These are phyloP conservation scores for Mechanitis mazaeus DNA, from an alignment of 2,888 invertebrate species.

Conservation along the genomic window DNA sequence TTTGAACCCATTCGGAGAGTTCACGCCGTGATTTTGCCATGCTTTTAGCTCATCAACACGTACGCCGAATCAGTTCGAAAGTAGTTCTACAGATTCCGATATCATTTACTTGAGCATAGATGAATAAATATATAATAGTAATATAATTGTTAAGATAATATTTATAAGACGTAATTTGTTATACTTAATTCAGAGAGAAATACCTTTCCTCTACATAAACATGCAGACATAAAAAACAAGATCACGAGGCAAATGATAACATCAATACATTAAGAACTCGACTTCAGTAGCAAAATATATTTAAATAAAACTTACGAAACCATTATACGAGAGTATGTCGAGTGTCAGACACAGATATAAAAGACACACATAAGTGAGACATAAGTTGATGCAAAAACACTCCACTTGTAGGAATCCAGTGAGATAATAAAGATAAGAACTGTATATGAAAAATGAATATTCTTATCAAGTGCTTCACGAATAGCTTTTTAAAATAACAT, in stretches of 20 bases:
- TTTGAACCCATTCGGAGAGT: too few species aligned
- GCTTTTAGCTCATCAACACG: too few species aligned
- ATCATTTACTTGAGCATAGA: too few species aligned
- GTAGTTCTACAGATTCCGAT: too few species aligned
- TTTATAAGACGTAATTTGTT: not conserved
- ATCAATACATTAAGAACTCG: not conserved
- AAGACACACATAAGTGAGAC: not conserved
- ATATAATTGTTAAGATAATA: too few species aligned
- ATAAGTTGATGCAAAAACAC: conserved; percentile 22
- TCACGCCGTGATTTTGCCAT: too few species aligned
- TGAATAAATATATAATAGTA: too few species aligned
- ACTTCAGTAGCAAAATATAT: conserved; percentile 2
- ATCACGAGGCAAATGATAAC: not conserved
- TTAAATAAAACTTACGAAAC: conserved; percentile 9
- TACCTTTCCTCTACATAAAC: too few species aligned
- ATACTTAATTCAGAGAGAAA: too few species aligned
- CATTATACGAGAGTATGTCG: conserved; percentile 8
- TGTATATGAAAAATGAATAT: conserved; percentile 23
- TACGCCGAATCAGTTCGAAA: too few species aligned
- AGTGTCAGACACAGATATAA: conserved; percentile 12
- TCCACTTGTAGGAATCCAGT: conserved; percentile 22
- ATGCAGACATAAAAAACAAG: conserved; percentile 2
- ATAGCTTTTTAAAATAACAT: conserved; percentile 18
- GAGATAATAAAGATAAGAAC: conserved; percentile 26
- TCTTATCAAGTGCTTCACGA: conserved; percentile 22